Evolutionary conservation across 2,113 vertebrate genomes (phyloP), one percentile per base, ranked within the genome.

Genomic region (Platichthys stellatus): DNA sequence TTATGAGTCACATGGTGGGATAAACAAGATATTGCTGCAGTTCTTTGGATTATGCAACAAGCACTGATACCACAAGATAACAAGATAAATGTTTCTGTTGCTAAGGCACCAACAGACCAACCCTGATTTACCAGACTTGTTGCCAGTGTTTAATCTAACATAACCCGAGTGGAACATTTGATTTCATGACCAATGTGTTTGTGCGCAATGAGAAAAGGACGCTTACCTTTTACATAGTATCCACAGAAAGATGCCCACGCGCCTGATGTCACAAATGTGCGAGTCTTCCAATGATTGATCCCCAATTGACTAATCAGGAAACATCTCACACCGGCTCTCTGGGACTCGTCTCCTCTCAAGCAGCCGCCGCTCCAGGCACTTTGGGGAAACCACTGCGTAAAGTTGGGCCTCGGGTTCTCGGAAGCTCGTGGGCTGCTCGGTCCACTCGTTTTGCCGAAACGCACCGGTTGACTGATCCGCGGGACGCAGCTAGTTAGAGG

Each of bases 11-110:
- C 86, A 79, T 73, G 68, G 62, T 61, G 76, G 79, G 77, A 84
- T 60, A 81, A 63, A 79, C 67, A 84, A 89, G 72, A 83, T 76
- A 79, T 81, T 85, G 81, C 88, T 79, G 77, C 76, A 85, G 23
- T 72, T 84, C 54, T 89, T n/a, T 82, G 18, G 60, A 88, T 93
- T 90, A 90, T 84, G 89, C 88, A 93, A 92, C 40, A 60, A 82
- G 23, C 24, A 51, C 17, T 60, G 45, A 86, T 73, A 77, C 6
- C 70, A 88, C 23, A 85, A 80, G 11, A 84, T 78, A 56, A 65
- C 62, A 54, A 53, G 43, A 21, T 21, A 63, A 58, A 73, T 43
- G 11, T 64, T 26, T 66, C 18, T 66, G n/a, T 21, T 71, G 49
- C 0, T 15, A 5, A 13, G 13, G 23, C 21, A 68, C 9, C 5